Evolutionary conservation across 2,113 vertebrate genomes (phyloP).

Genomic region (Amia ocellicauda): DNA sequence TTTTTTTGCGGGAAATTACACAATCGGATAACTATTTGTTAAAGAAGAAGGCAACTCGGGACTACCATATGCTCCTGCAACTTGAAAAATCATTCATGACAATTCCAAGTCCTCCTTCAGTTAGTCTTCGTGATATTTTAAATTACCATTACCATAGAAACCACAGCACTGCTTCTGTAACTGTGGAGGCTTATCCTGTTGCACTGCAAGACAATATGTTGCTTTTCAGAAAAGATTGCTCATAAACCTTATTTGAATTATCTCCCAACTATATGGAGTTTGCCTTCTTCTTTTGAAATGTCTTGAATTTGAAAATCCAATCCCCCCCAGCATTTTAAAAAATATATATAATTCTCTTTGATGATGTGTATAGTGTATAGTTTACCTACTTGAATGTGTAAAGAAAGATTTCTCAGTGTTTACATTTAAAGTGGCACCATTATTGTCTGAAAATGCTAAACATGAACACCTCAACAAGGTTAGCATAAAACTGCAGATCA

Average conservation of each 20-base stretch:
- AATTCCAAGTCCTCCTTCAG: background rate
- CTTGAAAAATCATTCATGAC: background rate
- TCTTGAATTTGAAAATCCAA: no score
- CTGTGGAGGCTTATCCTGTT: background rate
- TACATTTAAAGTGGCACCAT: no score
- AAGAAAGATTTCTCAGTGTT: no score
- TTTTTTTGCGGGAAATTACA: background rate
- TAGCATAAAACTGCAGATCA: no score
- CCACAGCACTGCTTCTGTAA: background rate
- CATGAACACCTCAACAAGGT: no score
- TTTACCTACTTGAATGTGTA: no score
- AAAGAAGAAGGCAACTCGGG: background rate
- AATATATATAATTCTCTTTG: no score
- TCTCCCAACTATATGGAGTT: no score
- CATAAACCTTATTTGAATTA: background rate
- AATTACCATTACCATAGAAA: constrained; percentile 23
- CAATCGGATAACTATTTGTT: background rate
- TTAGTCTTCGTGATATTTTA: constrained; percentile 18
- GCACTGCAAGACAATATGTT: background rate
- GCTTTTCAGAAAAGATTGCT: background rate
- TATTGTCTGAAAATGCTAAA: no score
- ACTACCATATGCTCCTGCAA: background rate
- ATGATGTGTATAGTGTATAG: no score
- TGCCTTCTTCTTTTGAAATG: no score
- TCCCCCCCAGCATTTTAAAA: no score